These are phyloP conservation scores for Poeciliopsis retropinna DNA, from an alignment of 2,113 vertebrate species.

Conservation along the genomic window DNA sequence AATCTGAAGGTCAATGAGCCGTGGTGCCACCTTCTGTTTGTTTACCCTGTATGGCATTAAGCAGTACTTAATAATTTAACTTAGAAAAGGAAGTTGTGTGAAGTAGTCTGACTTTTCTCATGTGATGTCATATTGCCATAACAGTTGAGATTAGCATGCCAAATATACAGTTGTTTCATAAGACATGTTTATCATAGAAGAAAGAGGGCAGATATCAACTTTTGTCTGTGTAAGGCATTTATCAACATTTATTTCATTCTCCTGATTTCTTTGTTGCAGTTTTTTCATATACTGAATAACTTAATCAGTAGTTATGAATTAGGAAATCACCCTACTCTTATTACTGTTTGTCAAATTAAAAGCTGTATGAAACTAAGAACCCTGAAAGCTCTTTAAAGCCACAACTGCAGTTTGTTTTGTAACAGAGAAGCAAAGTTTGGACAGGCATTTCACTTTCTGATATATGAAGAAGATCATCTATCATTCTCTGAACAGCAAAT, in stretches of 20 bases:
- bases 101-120: background rate
- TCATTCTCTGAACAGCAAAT: background rate
- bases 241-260: background rate
- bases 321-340: background rate
- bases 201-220: background rate
- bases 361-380: background rate
- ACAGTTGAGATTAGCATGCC: background rate
- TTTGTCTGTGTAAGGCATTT: background rate
- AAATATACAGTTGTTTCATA: background rate
- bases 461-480: background rate
- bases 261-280: background rate
- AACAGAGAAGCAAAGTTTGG: background rate
- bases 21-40: background rate
- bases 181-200: background rate
- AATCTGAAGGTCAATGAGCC: background rate
- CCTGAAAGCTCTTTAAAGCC: background rate
- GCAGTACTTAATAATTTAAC: background rate
- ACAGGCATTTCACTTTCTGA: background rate
- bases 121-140: background rate
- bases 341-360: background rate
- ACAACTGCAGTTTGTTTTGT: background rate
- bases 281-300: background rate
- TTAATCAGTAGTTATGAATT: background rate
- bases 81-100: background rate
- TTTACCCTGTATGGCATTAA: background rate